Evolutionary conservation across 1,140 invertebrate species (phyloP), one percentile per base, ranked within the genome.

Genomic region (Lycorma delicatula): DNA sequence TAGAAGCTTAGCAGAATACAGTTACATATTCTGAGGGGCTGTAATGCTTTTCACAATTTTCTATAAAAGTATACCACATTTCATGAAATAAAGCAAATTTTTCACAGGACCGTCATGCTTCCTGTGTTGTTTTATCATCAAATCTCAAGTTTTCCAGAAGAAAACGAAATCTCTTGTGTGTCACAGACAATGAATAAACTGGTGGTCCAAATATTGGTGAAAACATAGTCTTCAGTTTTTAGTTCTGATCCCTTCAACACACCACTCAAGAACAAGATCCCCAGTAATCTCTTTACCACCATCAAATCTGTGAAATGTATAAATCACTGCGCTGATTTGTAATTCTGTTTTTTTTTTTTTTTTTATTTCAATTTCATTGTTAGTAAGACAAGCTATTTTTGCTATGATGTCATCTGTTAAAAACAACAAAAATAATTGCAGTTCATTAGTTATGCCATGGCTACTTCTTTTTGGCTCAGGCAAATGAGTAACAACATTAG

Each of bases 1-100:
- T 70, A 38, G 64, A 75, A 75, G n/a, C 62, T 29, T 1, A 74
- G 28, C 12, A 73, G 59, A n/a, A 61, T 64, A 72, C 60, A 22
- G 60, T 64, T 0, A 61, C 58, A 41, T 60, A 63, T 47, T 46
- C 27, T 20, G 64, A 59, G 1, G 63, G 51, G 16, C 34, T 51
- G 58, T 67, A 69, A 46, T 56, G 25, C n/a, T 36, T 51, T 53
- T 64, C 60, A 63, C 62, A 64, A 26, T 69, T 67, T 7, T 54
- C 26, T 34, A 60, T 57, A 18, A 66, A 44, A 46, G 61, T 57
- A 36, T 49, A 48, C 60, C 62, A 65, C 27, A 68, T 28, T 41
- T 62, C 47, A 6, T 55, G 38, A 23, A 67, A 65, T 22, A 65
- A 38, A 23, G 59, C 63, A 49, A 64, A 38, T 55, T 65, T 66